Percentiles rank a stretch among this genome's conserved stretches.
These are phyloP conservation scores for Engystomops pustulosus DNA, from an alignment of 2,113 vertebrate genomes.

Conservation along the genomic window DNA sequence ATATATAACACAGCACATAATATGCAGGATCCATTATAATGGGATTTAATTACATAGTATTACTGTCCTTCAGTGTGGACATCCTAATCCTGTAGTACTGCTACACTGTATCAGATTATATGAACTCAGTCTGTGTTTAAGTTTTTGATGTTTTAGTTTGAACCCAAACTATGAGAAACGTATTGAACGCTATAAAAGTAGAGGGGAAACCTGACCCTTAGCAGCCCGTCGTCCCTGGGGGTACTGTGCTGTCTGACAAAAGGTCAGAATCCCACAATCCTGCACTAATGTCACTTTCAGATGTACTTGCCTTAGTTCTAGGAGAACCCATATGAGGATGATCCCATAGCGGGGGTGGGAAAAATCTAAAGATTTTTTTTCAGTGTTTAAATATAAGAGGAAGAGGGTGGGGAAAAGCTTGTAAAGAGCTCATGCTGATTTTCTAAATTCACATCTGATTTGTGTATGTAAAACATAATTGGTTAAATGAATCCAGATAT, in stretches of 20 bases:
- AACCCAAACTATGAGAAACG: not conserved
- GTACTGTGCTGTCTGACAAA: not conserved
- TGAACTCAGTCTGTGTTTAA: not conserved
- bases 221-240: not conserved
- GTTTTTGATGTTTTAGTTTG: not conserved
- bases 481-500: slow-evolving; percentile 44
- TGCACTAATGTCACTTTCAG: not conserved
- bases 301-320: not conserved
- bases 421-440: not conserved
- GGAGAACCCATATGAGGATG: not conserved
- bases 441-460: slow-evolving; percentile 39
- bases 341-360: not conserved
- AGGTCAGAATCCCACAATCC: slow-evolving; percentile 9
- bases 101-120: not conserved
- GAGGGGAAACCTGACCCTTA: not conserved
- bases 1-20: too few species aligned
- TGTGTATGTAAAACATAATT: slow-evolving; percentile 38
- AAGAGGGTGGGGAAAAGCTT: not conserved
- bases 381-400: not conserved
- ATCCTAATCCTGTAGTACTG: too few species aligned
- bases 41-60: too few species aligned
- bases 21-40: too few species aligned
- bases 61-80: too few species aligned
- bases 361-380: slow-evolving; percentile 7
- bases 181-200: not conserved